These are phyloP conservation scores for Tamias sibiricus DNA, from an alignment of 2,113 vertebrate genomes.

Conservation along the genomic window DNA sequence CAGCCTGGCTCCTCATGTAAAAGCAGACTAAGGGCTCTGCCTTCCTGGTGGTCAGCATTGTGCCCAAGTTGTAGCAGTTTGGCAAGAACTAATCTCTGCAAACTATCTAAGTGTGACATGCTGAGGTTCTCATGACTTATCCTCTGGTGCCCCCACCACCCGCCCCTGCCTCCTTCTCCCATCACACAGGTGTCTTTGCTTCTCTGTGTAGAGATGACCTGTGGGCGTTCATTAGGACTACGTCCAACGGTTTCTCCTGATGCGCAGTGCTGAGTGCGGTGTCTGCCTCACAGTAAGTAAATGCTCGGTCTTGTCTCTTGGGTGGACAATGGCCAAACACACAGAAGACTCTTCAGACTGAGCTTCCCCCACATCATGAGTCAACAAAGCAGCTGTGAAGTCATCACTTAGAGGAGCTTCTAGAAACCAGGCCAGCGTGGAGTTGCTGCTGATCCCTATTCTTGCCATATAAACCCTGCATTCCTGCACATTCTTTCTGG, in stretches of 20 bases:
- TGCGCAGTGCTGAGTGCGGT: background rate
- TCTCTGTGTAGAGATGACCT: background rate
- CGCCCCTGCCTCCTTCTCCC: too few relatives aligned
- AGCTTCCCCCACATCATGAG: background rate
- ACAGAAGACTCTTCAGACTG: background rate
- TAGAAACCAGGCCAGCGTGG: background rate
- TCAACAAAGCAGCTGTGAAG: background rate
- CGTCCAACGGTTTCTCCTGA: background rate
- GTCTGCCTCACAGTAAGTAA: background rate
- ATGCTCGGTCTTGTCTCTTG: background rate
- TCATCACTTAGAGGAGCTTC: background rate
- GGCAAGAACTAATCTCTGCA: background rate
- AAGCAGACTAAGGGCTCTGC: background rate
- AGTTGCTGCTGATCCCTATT: background rate
- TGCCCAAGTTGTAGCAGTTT: background rate
- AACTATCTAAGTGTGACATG: too few relatives aligned
- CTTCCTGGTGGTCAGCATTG: background rate
- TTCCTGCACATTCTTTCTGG: background rate
- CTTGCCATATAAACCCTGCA: fast-evolving
- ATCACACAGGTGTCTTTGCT: background rate
- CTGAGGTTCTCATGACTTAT: background rate
- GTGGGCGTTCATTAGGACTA: background rate
- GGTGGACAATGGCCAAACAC: background rate
- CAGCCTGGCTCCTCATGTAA: background rate
- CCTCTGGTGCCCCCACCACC: background rate